phyloP scores from a whole-genome alignment of 2,888 invertebrate genomes.

The Biston betularia region DNA sequence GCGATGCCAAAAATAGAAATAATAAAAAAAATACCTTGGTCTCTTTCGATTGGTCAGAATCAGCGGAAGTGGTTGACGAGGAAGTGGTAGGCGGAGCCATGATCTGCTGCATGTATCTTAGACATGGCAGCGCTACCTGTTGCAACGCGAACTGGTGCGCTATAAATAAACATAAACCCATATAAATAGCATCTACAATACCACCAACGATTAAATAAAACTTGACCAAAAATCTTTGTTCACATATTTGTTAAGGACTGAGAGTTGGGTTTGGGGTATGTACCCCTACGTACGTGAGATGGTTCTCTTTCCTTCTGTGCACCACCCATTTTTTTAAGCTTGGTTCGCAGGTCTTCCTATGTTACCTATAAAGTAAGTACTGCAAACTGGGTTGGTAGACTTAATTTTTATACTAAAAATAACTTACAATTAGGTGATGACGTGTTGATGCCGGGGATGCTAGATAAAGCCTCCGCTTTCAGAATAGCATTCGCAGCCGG shows the following conservation, averaged over 20 bases:
- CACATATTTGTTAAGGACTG: too few species aligned
- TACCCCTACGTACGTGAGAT: too few species aligned
- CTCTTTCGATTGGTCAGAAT: constrained; percentile 66
- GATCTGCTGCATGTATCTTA: constrained; percentile 95
- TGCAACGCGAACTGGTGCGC: constrained; percentile 95
- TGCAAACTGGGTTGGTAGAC: background rate
- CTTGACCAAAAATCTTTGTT: too few species aligned
- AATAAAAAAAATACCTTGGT: constrained; percentile 55
- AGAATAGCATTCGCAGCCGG: constrained; percentile 74
- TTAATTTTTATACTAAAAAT: background rate
- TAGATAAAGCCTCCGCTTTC: constrained; percentile 72
- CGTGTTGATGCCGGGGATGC: constrained; percentile 76
- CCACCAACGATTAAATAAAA: too few species aligned
- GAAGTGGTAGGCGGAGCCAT: constrained; percentile 86
- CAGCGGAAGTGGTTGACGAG: constrained; percentile 50
- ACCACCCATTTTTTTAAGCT: too few species aligned
- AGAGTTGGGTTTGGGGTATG: too few species aligned
- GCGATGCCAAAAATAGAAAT: too few species aligned
- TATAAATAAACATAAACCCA: constrained; percentile 35
- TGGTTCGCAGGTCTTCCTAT: too few species aligned
- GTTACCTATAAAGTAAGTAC: too few species aligned
- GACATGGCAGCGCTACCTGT: constrained; percentile 96
- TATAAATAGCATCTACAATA: too few species aligned
- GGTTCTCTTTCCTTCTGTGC: too few species aligned
- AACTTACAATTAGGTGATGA: constrained; percentile 84